Evolutionary conservation across 2,113 vertebrate genomes (phyloP).

Genomic region (Argyrosomus japonicus): DNA sequence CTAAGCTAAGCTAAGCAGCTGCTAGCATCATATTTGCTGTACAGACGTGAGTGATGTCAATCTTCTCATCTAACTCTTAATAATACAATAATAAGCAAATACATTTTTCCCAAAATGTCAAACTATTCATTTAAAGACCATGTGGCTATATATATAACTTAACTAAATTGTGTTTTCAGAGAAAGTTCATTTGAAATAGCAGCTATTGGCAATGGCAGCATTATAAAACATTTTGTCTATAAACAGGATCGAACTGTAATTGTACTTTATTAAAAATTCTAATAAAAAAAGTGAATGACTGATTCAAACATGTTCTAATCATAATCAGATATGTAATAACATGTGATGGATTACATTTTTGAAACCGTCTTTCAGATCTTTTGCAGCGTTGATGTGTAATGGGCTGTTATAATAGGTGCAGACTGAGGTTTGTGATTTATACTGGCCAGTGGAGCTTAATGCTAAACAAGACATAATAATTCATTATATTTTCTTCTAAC

Average conservation of each 20-base stretch:
- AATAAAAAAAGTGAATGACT: not conserved
- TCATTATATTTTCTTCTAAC: conserved; percentile 30
- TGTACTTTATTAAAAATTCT: not conserved
- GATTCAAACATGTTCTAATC: not conserved
- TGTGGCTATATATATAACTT: not conserved
- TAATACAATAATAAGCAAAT: no score
- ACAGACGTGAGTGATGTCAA: not conserved
- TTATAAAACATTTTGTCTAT: not conserved
- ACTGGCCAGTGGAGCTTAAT: conserved; percentile 1
- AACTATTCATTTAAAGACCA: not conserved
- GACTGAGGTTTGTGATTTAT: not conserved
- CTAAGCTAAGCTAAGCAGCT: no score
- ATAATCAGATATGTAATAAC: not conserved
- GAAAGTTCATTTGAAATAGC: not conserved
- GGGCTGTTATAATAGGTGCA: conserved; percentile 11
- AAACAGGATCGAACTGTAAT: not conserved
- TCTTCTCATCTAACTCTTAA: not conserved
- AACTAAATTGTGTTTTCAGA: not conserved
- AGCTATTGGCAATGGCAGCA: not conserved
- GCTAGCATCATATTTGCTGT: not conserved
- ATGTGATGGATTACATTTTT: conserved; percentile 19
- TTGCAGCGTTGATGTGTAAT: not conserved
- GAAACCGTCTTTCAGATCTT: not conserved
- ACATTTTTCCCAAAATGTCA: not conserved
- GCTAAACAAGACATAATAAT: conserved; percentile 31